phyloP scores from a whole-genome alignment of 1,140 invertebrate genomes.

The Scaptodrosophila lebanonensis region DNA sequence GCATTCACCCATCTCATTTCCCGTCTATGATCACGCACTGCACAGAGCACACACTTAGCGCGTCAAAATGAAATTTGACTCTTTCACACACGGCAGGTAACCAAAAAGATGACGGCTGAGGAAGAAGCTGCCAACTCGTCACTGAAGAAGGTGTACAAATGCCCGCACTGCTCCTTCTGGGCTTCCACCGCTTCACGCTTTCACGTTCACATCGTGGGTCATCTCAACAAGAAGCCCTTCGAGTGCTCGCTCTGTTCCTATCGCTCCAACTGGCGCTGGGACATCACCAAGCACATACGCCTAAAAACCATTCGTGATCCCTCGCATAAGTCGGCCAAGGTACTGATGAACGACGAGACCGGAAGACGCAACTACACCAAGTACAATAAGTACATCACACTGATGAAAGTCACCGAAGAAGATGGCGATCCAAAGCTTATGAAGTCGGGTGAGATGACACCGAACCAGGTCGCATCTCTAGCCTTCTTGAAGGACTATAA shows the following conservation, averaged over 20 bases:
- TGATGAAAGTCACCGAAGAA: slow-evolving; percentile 80
- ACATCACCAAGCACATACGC: slow-evolving; percentile 96
- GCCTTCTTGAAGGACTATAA: slow-evolving; percentile 71
- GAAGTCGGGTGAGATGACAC: slow-evolving; percentile 77
- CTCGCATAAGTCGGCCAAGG: slow-evolving; percentile 86
- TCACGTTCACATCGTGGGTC: slow-evolving; percentile 94
- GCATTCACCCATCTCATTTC: slow-evolving; percentile 5
- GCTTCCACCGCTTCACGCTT: slow-evolving; percentile 93
- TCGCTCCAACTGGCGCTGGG: slow-evolving; percentile 96
- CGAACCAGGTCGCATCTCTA: slow-evolving; percentile 73
- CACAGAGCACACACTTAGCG: background rate
- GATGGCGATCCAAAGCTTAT: slow-evolving; percentile 76
- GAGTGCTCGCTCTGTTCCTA: slow-evolving; percentile 96
- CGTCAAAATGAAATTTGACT: slow-evolving; percentile 77
- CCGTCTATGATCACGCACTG: no score
- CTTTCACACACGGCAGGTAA: slow-evolving; percentile 77
- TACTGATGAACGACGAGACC: slow-evolving; percentile 93
- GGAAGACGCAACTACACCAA: slow-evolving; percentile 94
- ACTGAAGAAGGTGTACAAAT: slow-evolving; percentile 88
- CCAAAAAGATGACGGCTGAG: slow-evolving; percentile 76
- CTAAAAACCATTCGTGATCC: slow-evolving; percentile 90
- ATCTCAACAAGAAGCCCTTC: slow-evolving; percentile 94
- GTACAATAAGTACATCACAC: slow-evolving; percentile 91
- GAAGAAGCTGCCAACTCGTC: slow-evolving; percentile 77
- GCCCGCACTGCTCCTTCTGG: slow-evolving; percentile 93